A percentile compares a stretch with the other conserved stretches of the same genome.
phyloP scores from a whole-genome alignment of 2,888 invertebrate species.

The Lepidochrysops patricia region DNA sequence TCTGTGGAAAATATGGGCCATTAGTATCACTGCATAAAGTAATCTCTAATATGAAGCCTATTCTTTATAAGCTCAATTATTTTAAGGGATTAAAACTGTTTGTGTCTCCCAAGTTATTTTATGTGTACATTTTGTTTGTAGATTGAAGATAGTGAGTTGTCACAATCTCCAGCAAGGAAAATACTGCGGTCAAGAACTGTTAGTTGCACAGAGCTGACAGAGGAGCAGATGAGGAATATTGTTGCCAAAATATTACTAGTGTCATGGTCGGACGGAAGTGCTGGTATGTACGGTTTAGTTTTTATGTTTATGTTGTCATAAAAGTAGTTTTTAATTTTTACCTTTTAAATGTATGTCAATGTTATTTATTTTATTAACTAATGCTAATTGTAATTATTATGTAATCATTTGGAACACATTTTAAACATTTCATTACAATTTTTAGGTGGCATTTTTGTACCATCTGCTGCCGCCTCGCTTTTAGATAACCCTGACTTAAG shows the following conservation, averaged over 20 bases:
- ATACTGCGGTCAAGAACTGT: conserved; percentile 59
- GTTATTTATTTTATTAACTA: neutral
- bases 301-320: neutral
- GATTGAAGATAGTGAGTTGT: conserved; percentile 70
- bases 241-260: conserved; percentile 82
- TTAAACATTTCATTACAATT: neutral
- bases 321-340: neutral
- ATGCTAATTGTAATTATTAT: neutral
- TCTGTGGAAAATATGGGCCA: too few relatives aligned
- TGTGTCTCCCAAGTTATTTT: too few relatives aligned
- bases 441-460: conserved; percentile 70
- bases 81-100: too few relatives aligned
- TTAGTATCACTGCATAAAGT: too few relatives aligned
- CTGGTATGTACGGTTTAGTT: conserved; percentile 41
- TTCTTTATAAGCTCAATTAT: too few relatives aligned
- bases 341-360: neutral
- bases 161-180: conserved; percentile 59
- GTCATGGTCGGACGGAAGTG: conserved; percentile 78
- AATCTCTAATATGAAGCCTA: too few relatives aligned
- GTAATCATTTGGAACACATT: neutral
- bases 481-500: conserved; percentile 67
- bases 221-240: conserved; percentile 77
- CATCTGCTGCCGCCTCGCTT: conserved; percentile 70
- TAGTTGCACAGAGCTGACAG: conserved; percentile 75
- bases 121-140: conserved; percentile 28